Evolutionary conservation across 2,888 invertebrate genomes (phyloP).

Genomic region (Herminia tarsipennalis): DNA sequence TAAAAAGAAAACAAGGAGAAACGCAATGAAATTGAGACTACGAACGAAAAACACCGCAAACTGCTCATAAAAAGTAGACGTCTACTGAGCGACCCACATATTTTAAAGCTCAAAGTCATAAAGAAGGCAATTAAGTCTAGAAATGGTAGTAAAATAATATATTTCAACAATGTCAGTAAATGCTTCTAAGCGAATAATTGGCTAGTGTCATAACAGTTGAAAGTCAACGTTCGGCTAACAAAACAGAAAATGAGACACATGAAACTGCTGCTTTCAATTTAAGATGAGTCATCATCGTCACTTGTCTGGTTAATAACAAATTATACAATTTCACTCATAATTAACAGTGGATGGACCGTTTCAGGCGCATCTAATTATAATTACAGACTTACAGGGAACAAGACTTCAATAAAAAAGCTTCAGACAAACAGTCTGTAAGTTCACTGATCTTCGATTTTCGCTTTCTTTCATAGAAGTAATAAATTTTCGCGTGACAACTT

Average conservation of each 20-base stretch:
- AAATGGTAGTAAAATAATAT: constrained; percentile 25
- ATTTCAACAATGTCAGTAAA: constrained; percentile 19
- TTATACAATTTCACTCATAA: constrained; percentile 60
- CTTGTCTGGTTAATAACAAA: constrained; percentile 44
- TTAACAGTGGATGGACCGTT: constrained; percentile 50
- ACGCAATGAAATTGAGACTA: constrained; percentile 32
- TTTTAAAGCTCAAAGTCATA: constrained; percentile 44
- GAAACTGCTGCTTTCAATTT: constrained; percentile 48
- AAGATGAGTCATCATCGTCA: constrained; percentile 47
- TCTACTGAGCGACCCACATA: constrained; percentile 47
- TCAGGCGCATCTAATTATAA: constrained; percentile 45
- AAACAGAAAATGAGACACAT: constrained; percentile 51
- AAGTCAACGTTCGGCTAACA: constrained; percentile 41
- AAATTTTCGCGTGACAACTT: constrained; percentile 59
- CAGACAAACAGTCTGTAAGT: constrained; percentile 45
- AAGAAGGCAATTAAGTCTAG: constrained; percentile 41
- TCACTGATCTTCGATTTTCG: constrained; percentile 54
- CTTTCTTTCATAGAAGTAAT: constrained; percentile 65
- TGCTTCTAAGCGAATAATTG: constrained; percentile 27
- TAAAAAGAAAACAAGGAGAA: constrained; percentile 19
- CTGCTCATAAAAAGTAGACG: constrained; percentile 48
- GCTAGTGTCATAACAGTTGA: constrained; percentile 36
- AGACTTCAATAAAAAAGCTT: constrained; percentile 41
- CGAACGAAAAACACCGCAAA: constrained; percentile 46
- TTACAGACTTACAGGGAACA: constrained; percentile 32